Evolutionary conservation across 2,888 invertebrate genomes (phyloP), one percentile per base, ranked within the genome.

Genomic region (Amiota mariae): DNA sequence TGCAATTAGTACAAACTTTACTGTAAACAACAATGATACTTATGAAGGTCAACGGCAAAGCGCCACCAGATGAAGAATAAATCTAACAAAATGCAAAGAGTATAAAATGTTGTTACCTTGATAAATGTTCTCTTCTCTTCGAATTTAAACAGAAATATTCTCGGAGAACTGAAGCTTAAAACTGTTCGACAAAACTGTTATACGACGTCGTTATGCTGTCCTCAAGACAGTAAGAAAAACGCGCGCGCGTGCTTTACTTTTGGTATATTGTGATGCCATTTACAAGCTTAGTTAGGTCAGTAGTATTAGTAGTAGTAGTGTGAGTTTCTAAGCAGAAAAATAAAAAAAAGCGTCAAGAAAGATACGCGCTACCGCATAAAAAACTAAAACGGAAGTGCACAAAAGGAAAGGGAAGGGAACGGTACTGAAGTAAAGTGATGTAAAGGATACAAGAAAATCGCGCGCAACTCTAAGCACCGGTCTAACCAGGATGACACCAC

Each of bases 11-110:
- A 6, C 0, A 36, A 36, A 36, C 36, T 36, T 36, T 36, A 1
- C n/a, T 9, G 54, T 20, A 24, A 54, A 18, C 36, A 36, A n/a
- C 51, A 84, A 79, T 75, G 73, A 78, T 76, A n/a, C n/a, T n/a
- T n/a, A 76, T 76, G 83, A 86, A 83, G 82, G 82, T 82, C 86
- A 84, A 82, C 81, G n/a, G 10, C 54, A 76, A 74, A 85, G 78
- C 72, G 77, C 79, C 82, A 76, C 71, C 77, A 76, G 57, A 57
- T 72, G 70, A 63, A 70, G 2, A 9, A 6, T 54, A 4, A 54
- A n/a, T 54, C 10, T 12, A 12, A 10, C n/a, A 54, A 8, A 54
- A n/a, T 54, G 54, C 54, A 54, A 54, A 54, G 54, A 54, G 54
- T 10, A n/a, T 2, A 11, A 11, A 51, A 2, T 6, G 4, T 1